phyloP scores from a whole-genome alignment of 1,140 invertebrate species.

The Drosophila asahinai region DNA sequence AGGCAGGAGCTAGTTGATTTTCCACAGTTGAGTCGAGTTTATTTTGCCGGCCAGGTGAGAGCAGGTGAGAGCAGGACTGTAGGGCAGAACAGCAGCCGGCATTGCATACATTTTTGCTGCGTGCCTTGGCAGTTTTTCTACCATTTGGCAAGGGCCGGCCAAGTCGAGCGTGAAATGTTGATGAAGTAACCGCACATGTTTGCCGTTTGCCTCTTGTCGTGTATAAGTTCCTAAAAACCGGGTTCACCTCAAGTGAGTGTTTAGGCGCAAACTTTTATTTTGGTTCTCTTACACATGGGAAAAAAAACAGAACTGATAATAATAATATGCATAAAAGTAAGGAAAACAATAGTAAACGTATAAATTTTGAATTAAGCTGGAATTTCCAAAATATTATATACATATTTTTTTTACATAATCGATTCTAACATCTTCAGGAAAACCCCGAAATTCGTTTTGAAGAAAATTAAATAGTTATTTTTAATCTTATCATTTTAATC shows the following conservation, averaged over 20 bases:
- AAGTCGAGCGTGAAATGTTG: constrained; percentile 80
- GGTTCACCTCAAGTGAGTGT: constrained; percentile 59
- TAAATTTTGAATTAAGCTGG: too few relatives aligned
- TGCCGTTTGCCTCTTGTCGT: constrained; percentile 51
- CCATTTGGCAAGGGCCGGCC: constrained; percentile 38
- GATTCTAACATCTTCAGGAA: too few relatives aligned
- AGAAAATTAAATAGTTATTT: too few relatives aligned
- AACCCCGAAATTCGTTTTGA: too few relatives aligned
- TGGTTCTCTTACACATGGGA: background rate
- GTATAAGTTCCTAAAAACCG: constrained; percentile 36
- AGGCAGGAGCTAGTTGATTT: constrained; percentile 71
- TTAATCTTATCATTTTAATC: too few relatives aligned
- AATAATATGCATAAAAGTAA: too few relatives aligned
- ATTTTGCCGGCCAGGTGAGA: constrained; percentile 74
- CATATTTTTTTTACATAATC: too few relatives aligned
- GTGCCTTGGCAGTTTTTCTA: constrained; percentile 61
- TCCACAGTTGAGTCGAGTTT: constrained; percentile 79
- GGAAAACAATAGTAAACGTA: too few relatives aligned
- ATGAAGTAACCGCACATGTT: constrained; percentile 77
- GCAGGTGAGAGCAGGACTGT: constrained; percentile 15
- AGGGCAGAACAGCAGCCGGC: constrained; percentile 27
- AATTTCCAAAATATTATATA: too few relatives aligned
- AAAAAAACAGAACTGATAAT: background rate
- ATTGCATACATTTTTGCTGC: constrained; percentile 76
- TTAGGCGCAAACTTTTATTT: constrained; percentile 68